Conservation (phyloP, 2,888 invertebrate species). For the Chymomyza amoena region DNA sequence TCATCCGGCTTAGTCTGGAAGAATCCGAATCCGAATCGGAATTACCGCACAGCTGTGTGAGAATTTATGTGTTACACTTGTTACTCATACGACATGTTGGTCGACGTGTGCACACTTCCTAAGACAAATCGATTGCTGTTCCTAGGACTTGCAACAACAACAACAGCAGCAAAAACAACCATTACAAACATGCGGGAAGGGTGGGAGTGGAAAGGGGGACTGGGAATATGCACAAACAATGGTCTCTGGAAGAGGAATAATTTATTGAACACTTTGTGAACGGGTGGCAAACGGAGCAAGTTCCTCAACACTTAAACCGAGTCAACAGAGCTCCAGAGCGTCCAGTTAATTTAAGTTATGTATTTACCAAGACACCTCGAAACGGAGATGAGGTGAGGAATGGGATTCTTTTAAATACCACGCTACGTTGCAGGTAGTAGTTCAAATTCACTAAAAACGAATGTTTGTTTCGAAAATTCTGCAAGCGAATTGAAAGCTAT, state of each 20-base stretch:
- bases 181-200: background rate
- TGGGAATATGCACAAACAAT: constrained; percentile 33
- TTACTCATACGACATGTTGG: constrained; percentile 64
- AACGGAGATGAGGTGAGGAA: background rate
- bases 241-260: constrained; percentile 29
- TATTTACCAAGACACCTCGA: background rate
- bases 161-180: background rate
- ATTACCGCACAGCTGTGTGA: constrained; percentile 17
- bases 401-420: background rate
- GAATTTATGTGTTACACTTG: constrained; percentile 61
- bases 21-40: too few species aligned
- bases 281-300: background rate
- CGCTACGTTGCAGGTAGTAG: too few species aligned
- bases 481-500: background rate
- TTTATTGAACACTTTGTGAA: constrained; percentile 47
- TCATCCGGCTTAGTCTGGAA: background rate
- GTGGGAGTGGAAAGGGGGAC: background rate
- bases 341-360: constrained; percentile 1
- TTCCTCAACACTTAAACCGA: background rate
- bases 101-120: constrained; percentile 39
- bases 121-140: constrained; percentile 61
- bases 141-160: constrained; percentile 30
- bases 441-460: background rate
- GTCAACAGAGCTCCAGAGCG: constrained; percentile 1
- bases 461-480: background rate